These are phyloP conservation scores for Meloidogyne floridensis DNA, from an alignment of 1,140 invertebrate genomes.

Conservation along the genomic window DNA sequence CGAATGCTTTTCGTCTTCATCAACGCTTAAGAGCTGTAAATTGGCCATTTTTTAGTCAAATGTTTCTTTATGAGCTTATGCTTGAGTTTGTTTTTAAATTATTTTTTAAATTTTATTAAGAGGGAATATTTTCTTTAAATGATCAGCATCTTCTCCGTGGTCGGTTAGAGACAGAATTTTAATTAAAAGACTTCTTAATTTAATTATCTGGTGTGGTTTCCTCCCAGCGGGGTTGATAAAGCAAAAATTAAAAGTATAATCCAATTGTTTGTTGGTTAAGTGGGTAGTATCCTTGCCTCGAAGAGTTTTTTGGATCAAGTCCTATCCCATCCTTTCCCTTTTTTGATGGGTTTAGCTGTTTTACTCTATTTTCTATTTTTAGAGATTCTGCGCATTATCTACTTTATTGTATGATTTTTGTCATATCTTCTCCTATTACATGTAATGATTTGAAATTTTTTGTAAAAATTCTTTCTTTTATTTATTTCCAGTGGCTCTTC, in stretches of 20 bases:
- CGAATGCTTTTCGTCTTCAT: slow-evolving; percentile 86
- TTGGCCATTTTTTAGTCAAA: slow-evolving; percentile 44
- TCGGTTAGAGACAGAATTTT: too few relatives aligned
- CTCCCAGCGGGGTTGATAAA: too few relatives aligned
- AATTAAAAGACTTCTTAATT: too few relatives aligned
- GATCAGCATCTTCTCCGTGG: too few relatives aligned
- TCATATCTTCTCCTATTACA: slow-evolving; percentile 82
- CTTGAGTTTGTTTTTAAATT: slow-evolving; percentile 51
- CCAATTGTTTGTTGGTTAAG: too few relatives aligned
- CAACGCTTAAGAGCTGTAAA: slow-evolving; percentile 78
- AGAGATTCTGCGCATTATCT: slow-evolving; percentile 96
- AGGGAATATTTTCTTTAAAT: too few relatives aligned
- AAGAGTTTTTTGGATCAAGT: too few relatives aligned
- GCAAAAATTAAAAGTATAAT: too few relatives aligned
- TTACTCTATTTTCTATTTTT: slow-evolving; percentile 72
- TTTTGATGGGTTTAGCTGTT: too few relatives aligned
- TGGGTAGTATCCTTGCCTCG: too few relatives aligned
- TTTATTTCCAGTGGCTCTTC: slow-evolving; percentile 38
- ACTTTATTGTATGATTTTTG: slow-evolving; percentile 88
- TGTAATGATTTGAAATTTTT: slow-evolving; percentile 44
- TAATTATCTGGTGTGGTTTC: too few relatives aligned
- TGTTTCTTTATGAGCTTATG: slow-evolving; percentile 44
- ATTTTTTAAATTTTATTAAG: slow-evolving; percentile 75
- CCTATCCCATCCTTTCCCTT: too few relatives aligned
- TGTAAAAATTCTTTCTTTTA: slow-evolving; percentile 15